phyloP scores from a whole-genome alignment of 2,113 vertebrate species.

The Clarias magur region DNA sequence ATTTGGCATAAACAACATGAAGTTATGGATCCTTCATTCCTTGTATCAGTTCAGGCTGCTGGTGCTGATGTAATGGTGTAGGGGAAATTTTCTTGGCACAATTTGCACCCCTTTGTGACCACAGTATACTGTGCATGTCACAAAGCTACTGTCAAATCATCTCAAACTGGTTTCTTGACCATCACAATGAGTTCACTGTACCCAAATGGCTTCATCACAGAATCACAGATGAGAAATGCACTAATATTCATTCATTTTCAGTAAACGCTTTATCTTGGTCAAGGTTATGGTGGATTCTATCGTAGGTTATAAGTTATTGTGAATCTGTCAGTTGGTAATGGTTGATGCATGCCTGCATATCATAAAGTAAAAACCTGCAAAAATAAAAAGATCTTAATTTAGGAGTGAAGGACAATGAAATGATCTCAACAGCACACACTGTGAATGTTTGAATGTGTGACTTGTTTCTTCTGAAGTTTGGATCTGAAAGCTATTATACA shows the following conservation, averaged over 20 bases:
- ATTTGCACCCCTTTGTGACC: too few species aligned
- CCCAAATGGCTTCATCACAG: too few species aligned
- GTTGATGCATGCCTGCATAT: background rate
- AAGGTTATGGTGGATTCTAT: background rate
- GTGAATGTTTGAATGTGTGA: background rate
- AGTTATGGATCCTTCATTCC: too few species aligned
- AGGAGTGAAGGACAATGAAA: background rate
- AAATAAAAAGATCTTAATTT: conserved; percentile 1
- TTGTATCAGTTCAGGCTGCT: too few species aligned
- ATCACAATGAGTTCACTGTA: too few species aligned
- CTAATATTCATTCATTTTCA: background rate
- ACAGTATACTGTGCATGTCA: too few species aligned
- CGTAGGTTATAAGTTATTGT: background rate
- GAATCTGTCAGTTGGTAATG: background rate
- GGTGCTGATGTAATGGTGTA: too few species aligned
- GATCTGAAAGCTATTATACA: background rate
- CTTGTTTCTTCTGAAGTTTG: background rate
- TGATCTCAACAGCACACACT: background rate
- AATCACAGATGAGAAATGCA: background rate
- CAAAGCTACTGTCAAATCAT: too few species aligned
- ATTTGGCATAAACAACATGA: too few species aligned
- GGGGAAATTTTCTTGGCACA: too few species aligned
- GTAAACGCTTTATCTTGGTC: background rate
- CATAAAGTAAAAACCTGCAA: background rate
- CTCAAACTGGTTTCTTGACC: too few species aligned